phyloP scores from a whole-genome alignment of 2,797 vertebrate species.

The Schizopygopsis malacanthus region DNA sequence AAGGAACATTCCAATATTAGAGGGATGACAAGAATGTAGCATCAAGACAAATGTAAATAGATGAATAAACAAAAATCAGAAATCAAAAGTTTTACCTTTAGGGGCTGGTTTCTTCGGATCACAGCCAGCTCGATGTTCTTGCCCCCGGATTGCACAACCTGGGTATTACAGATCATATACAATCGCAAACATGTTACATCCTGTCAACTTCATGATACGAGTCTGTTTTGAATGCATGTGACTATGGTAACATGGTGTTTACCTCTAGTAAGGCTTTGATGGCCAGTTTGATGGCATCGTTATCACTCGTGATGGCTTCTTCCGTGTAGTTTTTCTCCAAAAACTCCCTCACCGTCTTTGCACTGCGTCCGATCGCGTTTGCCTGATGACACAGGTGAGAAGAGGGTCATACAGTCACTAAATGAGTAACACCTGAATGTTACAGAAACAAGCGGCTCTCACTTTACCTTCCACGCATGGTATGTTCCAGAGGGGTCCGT shows the following conservation, averaged over 20 bases:
- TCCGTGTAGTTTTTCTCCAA: constrained; percentile 88
- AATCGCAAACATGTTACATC: constrained; percentile 3
- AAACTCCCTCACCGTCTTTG: constrained; percentile 85
- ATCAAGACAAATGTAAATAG: neutral
- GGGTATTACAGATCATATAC: constrained; percentile 50
- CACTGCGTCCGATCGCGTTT: constrained; percentile 84
- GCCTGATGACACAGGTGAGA: constrained; percentile 68
- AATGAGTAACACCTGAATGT: neutral
- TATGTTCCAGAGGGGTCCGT: constrained; percentile 87
- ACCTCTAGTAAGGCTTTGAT: constrained; percentile 88
- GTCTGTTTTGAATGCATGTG: neutral
- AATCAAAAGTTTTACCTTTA: constrained; percentile 72
- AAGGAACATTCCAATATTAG: neutral
- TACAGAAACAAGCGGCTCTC: neutral
- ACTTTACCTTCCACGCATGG: constrained; percentile 85
- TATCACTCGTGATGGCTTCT: constrained; percentile 81
- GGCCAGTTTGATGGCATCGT: constrained; percentile 81
- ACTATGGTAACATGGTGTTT: constrained; percentile 55
- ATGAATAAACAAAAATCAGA: neutral
- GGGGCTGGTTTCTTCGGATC: constrained; percentile 83
- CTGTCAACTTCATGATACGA: neutral
- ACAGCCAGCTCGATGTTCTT: constrained; percentile 85
- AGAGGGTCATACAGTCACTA: neutral
- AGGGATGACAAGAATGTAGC: neutral
- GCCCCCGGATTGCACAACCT: constrained; percentile 85